phyloP scores from a whole-genome alignment of 1,140 invertebrate species.

The Drosophila burlai region DNA sequence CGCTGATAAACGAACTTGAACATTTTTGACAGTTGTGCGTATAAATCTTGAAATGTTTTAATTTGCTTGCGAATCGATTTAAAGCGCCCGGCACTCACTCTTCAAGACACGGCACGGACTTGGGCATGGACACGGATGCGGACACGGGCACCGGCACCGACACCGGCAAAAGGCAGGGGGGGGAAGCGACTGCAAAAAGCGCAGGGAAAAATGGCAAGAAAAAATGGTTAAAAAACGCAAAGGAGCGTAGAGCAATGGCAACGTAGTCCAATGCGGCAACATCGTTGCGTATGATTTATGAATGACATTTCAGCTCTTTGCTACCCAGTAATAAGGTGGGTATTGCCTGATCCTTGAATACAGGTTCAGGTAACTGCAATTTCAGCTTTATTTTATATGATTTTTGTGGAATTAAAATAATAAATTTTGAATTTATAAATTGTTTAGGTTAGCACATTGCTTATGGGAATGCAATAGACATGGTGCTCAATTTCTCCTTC shows the following conservation, averaged over 20 bases:
- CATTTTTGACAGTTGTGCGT: constrained; percentile 83
- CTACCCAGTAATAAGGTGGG: constrained; percentile 16
- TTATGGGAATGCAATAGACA: not conserved
- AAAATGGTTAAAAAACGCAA: constrained; percentile 31
- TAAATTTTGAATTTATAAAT: not conserved
- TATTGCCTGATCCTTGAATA: not conserved
- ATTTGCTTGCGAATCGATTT: constrained; percentile 85
- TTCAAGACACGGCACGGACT: not conserved
- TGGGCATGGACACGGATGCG: not conserved
- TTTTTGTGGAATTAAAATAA: not conserved
- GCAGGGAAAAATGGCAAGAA: constrained; percentile 23
- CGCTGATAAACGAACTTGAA: constrained; percentile 75
- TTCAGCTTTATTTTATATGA: too few species aligned
- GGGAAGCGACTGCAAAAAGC: constrained; percentile 20
- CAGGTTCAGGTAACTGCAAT: too few species aligned
- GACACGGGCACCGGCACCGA: not conserved
- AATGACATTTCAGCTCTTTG: constrained; percentile 74
- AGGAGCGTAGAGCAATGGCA: constrained; percentile 56
- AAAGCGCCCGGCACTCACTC: constrained; percentile 47
- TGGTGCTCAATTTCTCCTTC: not conserved
- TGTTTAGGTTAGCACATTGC: not conserved
- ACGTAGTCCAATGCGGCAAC: constrained; percentile 58
- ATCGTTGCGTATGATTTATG: constrained; percentile 83
- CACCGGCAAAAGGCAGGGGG: not conserved
- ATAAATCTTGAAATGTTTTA: constrained; percentile 85